Percentiles rank a stretch among this genome's conserved stretches.
Conservation (phyloP, 2,113 vertebrate genomes). For the Bombycilla garrulus region DNA sequence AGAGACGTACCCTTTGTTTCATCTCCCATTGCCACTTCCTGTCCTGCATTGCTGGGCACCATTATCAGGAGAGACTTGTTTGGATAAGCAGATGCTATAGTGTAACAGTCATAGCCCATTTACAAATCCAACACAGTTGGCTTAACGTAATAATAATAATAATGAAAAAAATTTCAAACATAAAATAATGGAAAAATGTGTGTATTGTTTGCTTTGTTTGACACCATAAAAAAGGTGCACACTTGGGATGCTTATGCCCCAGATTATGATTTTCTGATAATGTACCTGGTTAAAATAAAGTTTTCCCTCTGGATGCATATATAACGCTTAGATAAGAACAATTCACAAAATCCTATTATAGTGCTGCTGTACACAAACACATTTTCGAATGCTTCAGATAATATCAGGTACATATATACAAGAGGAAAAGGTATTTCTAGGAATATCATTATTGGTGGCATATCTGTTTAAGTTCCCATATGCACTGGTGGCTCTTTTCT, state of each 20-base stretch:
- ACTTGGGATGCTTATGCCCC: conserved; percentile 20
- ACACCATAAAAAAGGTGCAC: conserved; percentile 55
- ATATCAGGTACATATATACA: conserved; percentile 53
- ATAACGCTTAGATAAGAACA: conserved; percentile 53
- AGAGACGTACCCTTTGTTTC: not conserved
- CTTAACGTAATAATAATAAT: conserved; percentile 49
- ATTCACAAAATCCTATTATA: conserved; percentile 57
- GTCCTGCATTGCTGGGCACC: not conserved
- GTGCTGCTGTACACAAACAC: conserved; percentile 28
- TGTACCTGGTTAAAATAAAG: conserved; percentile 62
- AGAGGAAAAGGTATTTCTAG: conserved; percentile 35
- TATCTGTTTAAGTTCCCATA: conserved; percentile 38
- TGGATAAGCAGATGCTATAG: not conserved
- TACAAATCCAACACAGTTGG: conserved; percentile 45
- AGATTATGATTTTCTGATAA: conserved; percentile 65
- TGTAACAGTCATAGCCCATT: conserved; percentile 34
- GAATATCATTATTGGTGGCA: conserved; percentile 37
- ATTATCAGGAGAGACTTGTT: not conserved
- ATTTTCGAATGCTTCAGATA: conserved; percentile 58
- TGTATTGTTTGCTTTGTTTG: conserved; percentile 60
- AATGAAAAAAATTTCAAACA: conserved; percentile 24
- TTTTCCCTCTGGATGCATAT: conserved; percentile 66
- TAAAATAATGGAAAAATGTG: conserved; percentile 59
- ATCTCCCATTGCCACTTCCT: not conserved
- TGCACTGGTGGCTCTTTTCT: not conserved